Conservation (phyloP, 2,888 invertebrate genomes). For the Hypolimnas misippus region DNA sequence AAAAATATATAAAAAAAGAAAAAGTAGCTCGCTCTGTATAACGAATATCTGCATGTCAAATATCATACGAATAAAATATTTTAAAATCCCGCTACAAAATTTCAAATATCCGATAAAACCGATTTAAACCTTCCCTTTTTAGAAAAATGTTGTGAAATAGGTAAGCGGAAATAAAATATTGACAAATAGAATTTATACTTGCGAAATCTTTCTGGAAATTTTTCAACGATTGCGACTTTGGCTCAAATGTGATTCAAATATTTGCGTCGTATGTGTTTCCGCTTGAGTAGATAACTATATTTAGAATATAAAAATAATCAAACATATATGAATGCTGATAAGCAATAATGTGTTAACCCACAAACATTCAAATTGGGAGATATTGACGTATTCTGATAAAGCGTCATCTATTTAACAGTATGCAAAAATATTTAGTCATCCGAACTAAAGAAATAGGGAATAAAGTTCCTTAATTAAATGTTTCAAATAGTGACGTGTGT, state of each 20-base stretch:
- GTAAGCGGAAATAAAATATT: slow-evolving; percentile 34
- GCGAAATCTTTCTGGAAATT: slow-evolving; percentile 21
- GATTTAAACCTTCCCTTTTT: slow-evolving; percentile 11
- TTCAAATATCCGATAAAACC: slow-evolving; percentile 10
- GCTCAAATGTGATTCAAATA: slow-evolving; percentile 17
- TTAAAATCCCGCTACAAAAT: not conserved
- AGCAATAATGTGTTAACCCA: no score
- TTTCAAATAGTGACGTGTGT: no score
- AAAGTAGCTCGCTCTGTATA: no score
- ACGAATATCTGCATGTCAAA: not conserved
- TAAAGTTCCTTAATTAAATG: no score
- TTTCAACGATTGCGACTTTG: slow-evolving; percentile 30
- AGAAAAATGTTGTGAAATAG: slow-evolving; percentile 20
- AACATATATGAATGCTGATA: no score
- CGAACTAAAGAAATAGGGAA: no score
- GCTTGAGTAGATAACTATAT: not conserved
- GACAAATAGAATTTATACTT: slow-evolving; percentile 29
- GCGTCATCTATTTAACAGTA: no score
- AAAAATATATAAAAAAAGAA: no score
- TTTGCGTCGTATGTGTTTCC: slow-evolving; percentile 2
- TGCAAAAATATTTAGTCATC: no score
- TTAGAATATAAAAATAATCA: not conserved
- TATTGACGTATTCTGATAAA: no score
- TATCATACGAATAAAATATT: slow-evolving; percentile 3
- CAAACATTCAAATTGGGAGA: no score